Evolutionary conservation across 2,113 vertebrate genomes (phyloP).

Genomic region (Thryonomys swinderianus): DNA sequence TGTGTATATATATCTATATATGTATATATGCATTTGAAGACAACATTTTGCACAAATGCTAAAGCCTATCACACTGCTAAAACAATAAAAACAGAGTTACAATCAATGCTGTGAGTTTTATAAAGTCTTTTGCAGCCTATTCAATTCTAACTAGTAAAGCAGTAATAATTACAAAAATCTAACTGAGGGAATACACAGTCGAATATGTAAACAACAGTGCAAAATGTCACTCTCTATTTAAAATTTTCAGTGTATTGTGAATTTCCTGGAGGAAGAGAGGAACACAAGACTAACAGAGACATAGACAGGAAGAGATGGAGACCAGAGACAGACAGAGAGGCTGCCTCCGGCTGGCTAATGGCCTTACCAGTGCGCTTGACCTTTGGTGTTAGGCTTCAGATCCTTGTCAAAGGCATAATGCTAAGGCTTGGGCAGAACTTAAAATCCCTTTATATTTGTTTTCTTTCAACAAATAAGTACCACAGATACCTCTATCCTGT

Average conservation of each 20-base stretch:
- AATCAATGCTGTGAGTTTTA: background rate
- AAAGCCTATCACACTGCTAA: background rate
- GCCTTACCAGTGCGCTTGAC: background rate
- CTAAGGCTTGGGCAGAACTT: background rate
- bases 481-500: background rate
- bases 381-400: background rate
- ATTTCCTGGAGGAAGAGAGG: background rate
- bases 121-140: background rate
- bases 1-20: background rate
- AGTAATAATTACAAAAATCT: background rate
- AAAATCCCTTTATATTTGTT: background rate
- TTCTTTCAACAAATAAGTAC: slow-evolving; percentile 24
- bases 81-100: background rate
- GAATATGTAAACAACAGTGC: background rate
- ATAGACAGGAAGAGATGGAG: background rate
- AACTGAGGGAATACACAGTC: background rate
- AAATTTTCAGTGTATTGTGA: background rate
- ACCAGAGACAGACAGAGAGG: no score
- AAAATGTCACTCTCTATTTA: background rate
- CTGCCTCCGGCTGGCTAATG: background rate
- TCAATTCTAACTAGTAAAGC: background rate
- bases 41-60: background rate
- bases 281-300: background rate
- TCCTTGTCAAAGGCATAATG: background rate
- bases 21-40: background rate